phyloP scores from a whole-genome alignment of 2,113 vertebrate genomes.

The Platycercus adscitus region DNA sequence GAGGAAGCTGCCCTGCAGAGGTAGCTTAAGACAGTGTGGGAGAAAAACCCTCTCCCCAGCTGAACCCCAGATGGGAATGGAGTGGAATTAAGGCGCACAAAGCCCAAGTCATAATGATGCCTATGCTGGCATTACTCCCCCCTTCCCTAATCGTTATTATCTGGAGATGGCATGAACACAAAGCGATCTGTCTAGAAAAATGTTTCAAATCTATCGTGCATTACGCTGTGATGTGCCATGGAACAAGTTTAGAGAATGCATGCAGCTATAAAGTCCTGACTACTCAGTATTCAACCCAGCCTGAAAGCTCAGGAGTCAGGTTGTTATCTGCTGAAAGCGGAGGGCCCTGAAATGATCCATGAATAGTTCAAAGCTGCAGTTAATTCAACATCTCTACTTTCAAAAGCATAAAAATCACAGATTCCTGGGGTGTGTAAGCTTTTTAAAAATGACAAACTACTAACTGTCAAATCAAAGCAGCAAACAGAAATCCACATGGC shows the following conservation, averaged over 20 bases:
- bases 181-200: conserved; percentile 24
- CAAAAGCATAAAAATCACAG: conserved; percentile 64
- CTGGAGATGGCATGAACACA: conserved; percentile 1
- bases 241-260: conserved; percentile 18
- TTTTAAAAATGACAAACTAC: conserved; percentile 63
- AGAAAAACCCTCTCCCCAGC: neutral
- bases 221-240: neutral
- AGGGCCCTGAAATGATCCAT: conserved; percentile 62
- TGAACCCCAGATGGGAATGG: neutral
- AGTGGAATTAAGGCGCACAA: neutral
- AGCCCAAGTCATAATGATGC: neutral
- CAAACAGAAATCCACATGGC: conserved; percentile 52
- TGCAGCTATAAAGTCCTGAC: neutral
- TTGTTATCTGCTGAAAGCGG: conserved; percentile 46
- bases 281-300: conserved; percentile 46
- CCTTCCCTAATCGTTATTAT: neutral
- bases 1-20: neutral
- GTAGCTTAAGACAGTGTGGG: neutral
- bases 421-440: conserved; percentile 58
- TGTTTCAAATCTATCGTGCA: neutral
- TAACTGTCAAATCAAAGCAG: conserved; percentile 70
- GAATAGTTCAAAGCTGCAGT: conserved; percentile 69
- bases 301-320: conserved; percentile 23
- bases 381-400: conserved; percentile 68
- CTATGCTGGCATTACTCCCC: neutral